Percentiles rank a stretch among this genome's conserved stretches.
Conservation (phyloP, 2,888 invertebrate genomes). For the Drosophila fungiperda region DNA sequence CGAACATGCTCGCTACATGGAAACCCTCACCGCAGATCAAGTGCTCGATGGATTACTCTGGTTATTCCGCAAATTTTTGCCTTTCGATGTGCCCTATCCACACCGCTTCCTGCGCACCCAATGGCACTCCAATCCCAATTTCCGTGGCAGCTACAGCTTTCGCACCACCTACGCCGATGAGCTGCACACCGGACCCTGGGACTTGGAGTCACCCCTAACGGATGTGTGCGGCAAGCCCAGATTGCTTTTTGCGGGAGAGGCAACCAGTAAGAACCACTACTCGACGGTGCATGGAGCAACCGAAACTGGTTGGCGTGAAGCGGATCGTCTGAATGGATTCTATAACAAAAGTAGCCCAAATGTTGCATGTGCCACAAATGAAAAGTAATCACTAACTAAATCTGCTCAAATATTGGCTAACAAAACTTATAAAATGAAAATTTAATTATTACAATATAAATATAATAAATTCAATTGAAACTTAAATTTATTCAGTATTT, state of each 20-base stretch:
- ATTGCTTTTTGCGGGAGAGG: conserved; percentile 89
- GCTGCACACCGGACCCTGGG: conserved; percentile 86
- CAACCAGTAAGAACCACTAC: conserved; percentile 88
- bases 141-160: conserved; percentile 89
- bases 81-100: conserved; percentile 67
- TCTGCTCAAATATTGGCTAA: not conserved
- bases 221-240: conserved; percentile 84
- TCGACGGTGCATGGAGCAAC: conserved; percentile 90
- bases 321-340: conserved; percentile 86
- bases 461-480: not conserved
- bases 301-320: conserved; percentile 90
- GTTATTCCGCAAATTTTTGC: conserved; percentile 75
- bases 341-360: conserved; percentile 51
- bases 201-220: conserved; percentile 86
- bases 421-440: not conserved
- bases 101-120: conserved; percentile 86
- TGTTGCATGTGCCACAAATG: not conserved
- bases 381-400: not conserved
- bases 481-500: not conserved
- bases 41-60: conserved; percentile 69
- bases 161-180: conserved; percentile 87
- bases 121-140: conserved; percentile 88
- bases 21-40: conserved; percentile 86
- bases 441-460: not conserved
- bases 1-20: conserved; percentile 87